Percentiles rank a stretch among this genome's conserved stretches.
Conservation (phyloP, 2,113 vertebrate genomes). For the Lophochroa leadbeateri region DNA sequence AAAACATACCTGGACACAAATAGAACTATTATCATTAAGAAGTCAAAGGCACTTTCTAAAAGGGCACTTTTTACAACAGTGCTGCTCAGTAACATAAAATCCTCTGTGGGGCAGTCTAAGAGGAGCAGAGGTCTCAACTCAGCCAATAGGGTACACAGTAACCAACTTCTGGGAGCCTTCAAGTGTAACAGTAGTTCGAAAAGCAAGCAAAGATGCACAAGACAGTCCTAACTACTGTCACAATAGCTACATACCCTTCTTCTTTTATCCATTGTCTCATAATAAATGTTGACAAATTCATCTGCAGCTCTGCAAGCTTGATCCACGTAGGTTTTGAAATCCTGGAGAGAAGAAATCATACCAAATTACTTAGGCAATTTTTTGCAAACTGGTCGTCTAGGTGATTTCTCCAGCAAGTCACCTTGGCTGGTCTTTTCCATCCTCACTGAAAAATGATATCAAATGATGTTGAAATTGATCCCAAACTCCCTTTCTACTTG, state of each 20-base stretch:
- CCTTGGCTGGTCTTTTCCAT: background rate
- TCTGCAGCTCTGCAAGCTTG: constrained; percentile 96
- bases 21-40: background rate
- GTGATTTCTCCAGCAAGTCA: background rate
- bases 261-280: constrained; percentile 97
- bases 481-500: background rate
- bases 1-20: rapidly evolving
- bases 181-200: background rate
- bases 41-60: background rate
- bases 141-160: rapidly evolving
- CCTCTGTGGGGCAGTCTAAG: background rate
- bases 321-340: constrained; percentile 92
- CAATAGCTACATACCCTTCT: constrained; percentile 80
- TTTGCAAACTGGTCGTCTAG: background rate
- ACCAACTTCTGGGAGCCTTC: background rate
- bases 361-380: background rate
- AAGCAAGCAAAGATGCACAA: background rate
- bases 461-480: background rate
- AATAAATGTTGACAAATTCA: constrained; percentile 96
- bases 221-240: background rate
- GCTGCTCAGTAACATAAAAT: background rate
- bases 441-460: background rate
- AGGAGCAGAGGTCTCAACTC: background rate
- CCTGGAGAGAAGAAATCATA: constrained; percentile 55
- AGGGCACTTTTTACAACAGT: background rate